Conservation (phyloP, 2,113 vertebrate genomes). For the Cephalopterus ornatus region DNA sequence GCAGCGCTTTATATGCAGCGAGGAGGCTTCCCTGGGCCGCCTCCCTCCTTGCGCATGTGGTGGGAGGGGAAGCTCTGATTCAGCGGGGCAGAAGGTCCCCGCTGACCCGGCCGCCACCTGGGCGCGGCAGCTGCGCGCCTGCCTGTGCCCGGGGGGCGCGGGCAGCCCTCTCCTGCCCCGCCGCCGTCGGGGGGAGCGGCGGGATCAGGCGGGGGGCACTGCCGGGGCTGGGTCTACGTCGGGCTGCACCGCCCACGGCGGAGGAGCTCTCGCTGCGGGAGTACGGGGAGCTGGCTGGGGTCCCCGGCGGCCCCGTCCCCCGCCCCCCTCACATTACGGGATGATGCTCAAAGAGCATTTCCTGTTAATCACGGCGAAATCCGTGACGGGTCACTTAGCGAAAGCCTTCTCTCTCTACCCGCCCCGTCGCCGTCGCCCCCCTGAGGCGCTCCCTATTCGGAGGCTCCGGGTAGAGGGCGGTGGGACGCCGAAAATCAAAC, state of each 20-base stretch:
- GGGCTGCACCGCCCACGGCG: neutral
- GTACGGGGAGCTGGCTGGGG: neutral
- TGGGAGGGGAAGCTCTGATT: conserved; percentile 9
- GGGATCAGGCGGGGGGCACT: neutral
- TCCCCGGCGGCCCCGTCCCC: neutral
- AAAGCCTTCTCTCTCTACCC: neutral
- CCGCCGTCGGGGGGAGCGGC: neutral
- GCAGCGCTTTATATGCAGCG: conserved; percentile 33
- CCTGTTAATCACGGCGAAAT: neutral
- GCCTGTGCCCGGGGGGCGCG: neutral
- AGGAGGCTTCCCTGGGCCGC: neutral
- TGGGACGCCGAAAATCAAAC: neutral
- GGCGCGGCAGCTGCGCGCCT: neutral
- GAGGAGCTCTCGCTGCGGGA: no score
- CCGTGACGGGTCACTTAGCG: neutral
- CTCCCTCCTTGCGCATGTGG: conserved; percentile 34
- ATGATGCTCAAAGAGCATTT: neutral
- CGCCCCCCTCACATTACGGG: neutral
- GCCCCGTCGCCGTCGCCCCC: no score
- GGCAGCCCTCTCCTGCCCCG: neutral
- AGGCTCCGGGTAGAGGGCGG: neutral
- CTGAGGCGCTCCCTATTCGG: neutral
- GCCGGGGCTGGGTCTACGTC: neutral
- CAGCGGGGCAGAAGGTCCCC: neutral
- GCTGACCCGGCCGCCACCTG: neutral